A percentile compares a stretch with the other conserved stretches of the same genome.
phyloP scores from a whole-genome alignment of 2,797 vertebrate species.

The Psittacula derbiana region DNA sequence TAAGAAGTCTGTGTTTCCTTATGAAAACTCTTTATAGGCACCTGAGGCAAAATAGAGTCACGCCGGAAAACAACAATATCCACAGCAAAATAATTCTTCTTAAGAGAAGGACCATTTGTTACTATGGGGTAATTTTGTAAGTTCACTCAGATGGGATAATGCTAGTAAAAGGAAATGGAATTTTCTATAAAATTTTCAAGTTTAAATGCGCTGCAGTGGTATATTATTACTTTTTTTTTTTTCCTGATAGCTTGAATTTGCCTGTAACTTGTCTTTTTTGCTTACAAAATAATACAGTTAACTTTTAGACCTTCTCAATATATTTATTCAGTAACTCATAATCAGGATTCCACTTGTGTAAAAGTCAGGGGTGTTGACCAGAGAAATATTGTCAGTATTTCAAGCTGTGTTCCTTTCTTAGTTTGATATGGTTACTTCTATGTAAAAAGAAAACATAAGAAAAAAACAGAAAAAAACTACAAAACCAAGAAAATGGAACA shows the following conservation, averaged over 20 bases:
- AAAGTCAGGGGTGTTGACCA: constrained; percentile 72
- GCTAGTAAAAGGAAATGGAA: constrained; percentile 49
- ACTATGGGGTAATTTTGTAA: constrained; percentile 69
- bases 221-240: background rate
- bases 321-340: constrained; percentile 73
- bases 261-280: constrained; percentile 70
- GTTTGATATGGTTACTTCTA: constrained; percentile 77
- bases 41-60: background rate
- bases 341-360: constrained; percentile 76
- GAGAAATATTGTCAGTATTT: constrained; percentile 79
- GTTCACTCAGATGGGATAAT: constrained; percentile 22
- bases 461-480: constrained; percentile 33
- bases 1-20: background rate
- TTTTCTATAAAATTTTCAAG: constrained; percentile 70
- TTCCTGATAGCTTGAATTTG: constrained; percentile 66
- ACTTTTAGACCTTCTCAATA: constrained; percentile 69
- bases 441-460: constrained; percentile 57
- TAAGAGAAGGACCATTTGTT: constrained; percentile 68
- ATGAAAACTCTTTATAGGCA: background rate
- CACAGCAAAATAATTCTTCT: constrained; percentile 54
- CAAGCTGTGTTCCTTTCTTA: constrained; percentile 77
- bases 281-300: constrained; percentile 65
- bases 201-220: constrained; percentile 58
- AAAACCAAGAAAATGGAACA: constrained; percentile 66
- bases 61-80: constrained; percentile 17